Evolutionary conservation across 1,140 invertebrate genomes (phyloP), one percentile per base, ranked within the genome.

Genomic region (Drosophila santomea): DNA sequence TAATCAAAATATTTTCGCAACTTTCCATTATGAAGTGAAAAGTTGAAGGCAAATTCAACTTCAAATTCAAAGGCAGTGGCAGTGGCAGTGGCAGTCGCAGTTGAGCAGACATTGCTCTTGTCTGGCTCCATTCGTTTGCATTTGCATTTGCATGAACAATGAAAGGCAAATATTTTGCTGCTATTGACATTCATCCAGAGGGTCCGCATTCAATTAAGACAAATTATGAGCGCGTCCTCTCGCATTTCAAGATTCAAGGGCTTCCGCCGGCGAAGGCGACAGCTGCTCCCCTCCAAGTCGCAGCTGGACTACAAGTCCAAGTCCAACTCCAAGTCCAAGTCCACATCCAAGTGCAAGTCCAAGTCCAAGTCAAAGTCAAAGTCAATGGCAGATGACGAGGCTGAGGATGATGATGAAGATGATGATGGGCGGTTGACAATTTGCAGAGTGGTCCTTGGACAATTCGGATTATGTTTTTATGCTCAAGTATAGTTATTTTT

Each of bases 1-100:
- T 86, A 86, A 86, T 86, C 83, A 86, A 86, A 86, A 86, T 86
- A 86, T 86, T 86, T 86, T 86, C 79, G 83, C 83, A 86, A 86
- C 83, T 86, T 86, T 86, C 84, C 83, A 86, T 86, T 86, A 86
- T 86, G 84, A 86, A 86, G 83, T 88, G 84, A 79, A 88, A 86
- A 86, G 83, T 88, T 86, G 83, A 88, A 86, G 83, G 64, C 74
- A 51, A 10, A 32, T 32, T 10, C 28, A 32, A 88, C 81, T 78
- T 61, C 74, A 51, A 10, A 32, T 32, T 10, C 32, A 32, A 58
- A 57, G 81, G 54, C 54, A 57, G 47, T 25, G 25, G 4, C 25
- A 58, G 52, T 67, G 55, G 64, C 7, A 32, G 28, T 32, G 8
- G 28, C 28, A 28, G 28, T 28, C 6, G 28, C 28, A 32, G 7